These are phyloP conservation scores for Mareca strepera DNA, from an alignment of 2,797 vertebrate genomes.

Conservation along the genomic window DNA sequence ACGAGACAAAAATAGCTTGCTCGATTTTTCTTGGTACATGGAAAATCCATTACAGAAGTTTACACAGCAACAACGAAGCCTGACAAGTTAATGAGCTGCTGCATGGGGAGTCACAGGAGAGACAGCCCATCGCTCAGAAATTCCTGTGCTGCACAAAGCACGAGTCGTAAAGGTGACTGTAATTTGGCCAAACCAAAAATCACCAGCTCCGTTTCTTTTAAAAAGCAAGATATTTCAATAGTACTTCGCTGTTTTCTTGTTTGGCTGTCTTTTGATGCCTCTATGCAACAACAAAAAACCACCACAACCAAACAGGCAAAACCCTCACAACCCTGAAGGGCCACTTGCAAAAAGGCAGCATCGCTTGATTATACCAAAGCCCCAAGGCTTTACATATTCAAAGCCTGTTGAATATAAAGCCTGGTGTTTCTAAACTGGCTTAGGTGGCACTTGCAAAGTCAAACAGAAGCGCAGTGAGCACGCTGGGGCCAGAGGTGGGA, in stretches of 20 bases:
- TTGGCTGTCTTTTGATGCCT: neutral
- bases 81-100: neutral
- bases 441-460: neutral
- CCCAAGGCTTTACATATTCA: neutral
- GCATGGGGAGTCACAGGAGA: neutral
- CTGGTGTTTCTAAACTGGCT: neutral
- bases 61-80: constrained; percentile 22
- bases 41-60: constrained; percentile 50
- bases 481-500: neutral
- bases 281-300: neutral
- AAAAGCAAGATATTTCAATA: neutral
- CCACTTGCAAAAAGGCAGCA: neutral
- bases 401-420: neutral
- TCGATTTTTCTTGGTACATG: neutral
- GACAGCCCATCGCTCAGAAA: neutral
- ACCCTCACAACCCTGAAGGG: neutral
- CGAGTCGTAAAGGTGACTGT: neutral
- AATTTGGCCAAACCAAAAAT: neutral
- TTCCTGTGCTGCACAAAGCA: neutral
- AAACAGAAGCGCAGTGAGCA: neutral
- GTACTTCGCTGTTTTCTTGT: neutral
- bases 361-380: neutral
- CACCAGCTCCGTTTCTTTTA: neutral
- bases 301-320: neutral
- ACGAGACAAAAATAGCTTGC: neutral